These are phyloP conservation scores for Galbula dea DNA, from an alignment of 2,113 vertebrate species.

Conservation along the genomic window DNA sequence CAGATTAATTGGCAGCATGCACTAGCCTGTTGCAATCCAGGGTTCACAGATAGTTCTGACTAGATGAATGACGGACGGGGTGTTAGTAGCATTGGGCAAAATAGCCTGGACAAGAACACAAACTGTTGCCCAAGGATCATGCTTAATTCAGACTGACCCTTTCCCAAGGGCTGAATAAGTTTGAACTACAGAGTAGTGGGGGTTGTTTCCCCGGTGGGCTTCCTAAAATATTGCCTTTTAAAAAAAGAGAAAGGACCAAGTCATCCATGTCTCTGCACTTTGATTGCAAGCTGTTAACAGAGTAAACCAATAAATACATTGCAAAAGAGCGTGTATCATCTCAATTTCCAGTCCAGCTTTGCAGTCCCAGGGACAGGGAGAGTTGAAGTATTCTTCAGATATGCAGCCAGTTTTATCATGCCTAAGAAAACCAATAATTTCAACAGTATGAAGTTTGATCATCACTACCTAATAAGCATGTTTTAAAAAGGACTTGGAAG, in stretches of 20 bases:
- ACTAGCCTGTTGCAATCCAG: slow-evolving; percentile 54
- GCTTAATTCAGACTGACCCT: background rate
- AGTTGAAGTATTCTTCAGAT: slow-evolving; percentile 32
- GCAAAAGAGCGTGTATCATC: background rate
- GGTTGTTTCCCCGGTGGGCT: background rate
- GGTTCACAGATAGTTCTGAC: slow-evolving; percentile 54
- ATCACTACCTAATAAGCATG: background rate
- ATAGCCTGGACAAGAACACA: slow-evolving; percentile 20
- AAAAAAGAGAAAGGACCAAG: background rate
- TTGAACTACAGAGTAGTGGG: background rate
- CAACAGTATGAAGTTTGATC: background rate
- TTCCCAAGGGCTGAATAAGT: background rate
- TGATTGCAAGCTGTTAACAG: background rate
- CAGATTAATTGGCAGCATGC: slow-evolving; percentile 45
- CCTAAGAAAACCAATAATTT: slow-evolving; percentile 9
- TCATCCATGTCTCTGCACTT: background rate
- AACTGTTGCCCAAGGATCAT: background rate
- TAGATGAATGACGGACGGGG: slow-evolving; percentile 5
- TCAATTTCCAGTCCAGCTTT: background rate
- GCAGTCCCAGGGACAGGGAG: background rate
- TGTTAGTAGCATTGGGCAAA: slow-evolving; percentile 30
- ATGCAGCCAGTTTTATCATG: background rate
- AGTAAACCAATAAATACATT: background rate
- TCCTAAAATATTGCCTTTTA: background rate
- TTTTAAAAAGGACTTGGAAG: background rate